Percentiles rank a stretch among this genome's conserved stretches.
These are phyloP conservation scores for Saccostrea glomerata DNA, from an alignment of 1,140 invertebrate species.

Conservation along the genomic window DNA sequence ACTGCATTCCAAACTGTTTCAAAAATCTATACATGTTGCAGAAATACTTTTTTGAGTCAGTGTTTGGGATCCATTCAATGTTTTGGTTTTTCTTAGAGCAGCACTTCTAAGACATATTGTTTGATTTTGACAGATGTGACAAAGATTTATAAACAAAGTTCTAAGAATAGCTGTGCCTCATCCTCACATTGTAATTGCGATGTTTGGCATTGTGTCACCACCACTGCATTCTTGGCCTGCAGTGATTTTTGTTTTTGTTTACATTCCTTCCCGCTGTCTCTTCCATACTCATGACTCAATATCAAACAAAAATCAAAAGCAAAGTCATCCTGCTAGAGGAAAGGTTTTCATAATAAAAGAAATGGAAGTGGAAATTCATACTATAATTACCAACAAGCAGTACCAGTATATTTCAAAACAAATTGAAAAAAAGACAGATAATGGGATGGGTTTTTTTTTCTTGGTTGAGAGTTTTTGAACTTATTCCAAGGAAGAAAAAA, in stretches of 20 bases:
- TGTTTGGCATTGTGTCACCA: constrained; percentile 24
- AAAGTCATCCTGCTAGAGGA: background rate
- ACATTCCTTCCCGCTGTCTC: background rate
- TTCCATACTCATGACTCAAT: background rate
- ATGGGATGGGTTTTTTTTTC: no score
- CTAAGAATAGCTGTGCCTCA: constrained; percentile 20
- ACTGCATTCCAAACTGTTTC: background rate
- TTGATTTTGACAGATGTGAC: constrained; percentile 8
- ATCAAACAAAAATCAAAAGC: background rate
- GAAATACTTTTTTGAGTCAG: background rate
- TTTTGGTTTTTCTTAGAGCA: background rate
- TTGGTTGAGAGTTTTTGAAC: background rate
- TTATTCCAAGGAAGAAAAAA: background rate
- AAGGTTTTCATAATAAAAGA: background rate
- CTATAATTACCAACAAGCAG: no score
- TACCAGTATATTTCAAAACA: background rate
- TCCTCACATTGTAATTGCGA: background rate
- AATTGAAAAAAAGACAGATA: background rate
- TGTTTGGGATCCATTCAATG: background rate
- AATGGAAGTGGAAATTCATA: no score
- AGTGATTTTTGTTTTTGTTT: constrained; percentile 27
- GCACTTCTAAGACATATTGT: background rate
- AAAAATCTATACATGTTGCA: constrained; percentile 19
- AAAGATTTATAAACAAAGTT: constrained; percentile 13
- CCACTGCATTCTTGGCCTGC: background rate